Evolutionary conservation across 2,797 vertebrate species (phyloP).

Genomic region (Craterocephalus amniculus): DNA sequence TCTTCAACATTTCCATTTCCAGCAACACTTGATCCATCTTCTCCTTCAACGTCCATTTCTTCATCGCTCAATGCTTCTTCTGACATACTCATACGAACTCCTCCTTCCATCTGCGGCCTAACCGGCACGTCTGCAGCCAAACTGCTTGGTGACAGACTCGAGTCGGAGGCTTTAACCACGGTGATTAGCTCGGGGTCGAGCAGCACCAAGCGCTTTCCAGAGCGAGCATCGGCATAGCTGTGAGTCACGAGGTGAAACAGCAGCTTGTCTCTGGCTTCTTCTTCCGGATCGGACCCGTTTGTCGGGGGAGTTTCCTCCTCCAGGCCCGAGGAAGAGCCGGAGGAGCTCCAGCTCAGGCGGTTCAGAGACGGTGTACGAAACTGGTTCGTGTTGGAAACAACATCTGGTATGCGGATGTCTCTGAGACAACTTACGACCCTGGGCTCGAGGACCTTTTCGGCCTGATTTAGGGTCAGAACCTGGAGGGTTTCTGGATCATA

Average conservation of each 20-base stretch:
- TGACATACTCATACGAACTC: constrained; percentile 13
- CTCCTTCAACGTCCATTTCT: constrained; percentile 18
- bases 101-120: constrained; percentile 10
- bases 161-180: constrained; percentile 56
- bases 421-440: constrained; percentile 77
- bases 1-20: constrained; percentile 21
- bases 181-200: constrained; percentile 84
- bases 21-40: constrained; percentile 18
- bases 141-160: constrained; percentile 17
- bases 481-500: constrained; percentile 86
- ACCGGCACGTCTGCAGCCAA: constrained; percentile 25
- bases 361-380: constrained; percentile 68
- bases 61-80: constrained; percentile 26
- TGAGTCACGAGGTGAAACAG: constrained; percentile 89
- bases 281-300: constrained; percentile 53
- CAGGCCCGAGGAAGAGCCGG: constrained; percentile 55
- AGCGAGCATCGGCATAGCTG: constrained; percentile 88
- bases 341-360: constrained; percentile 68
- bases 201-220: constrained; percentile 89
- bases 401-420: constrained; percentile 85
- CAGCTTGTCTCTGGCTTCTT: constrained; percentile 74
- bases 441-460: constrained; percentile 65
- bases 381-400: constrained; percentile 77
- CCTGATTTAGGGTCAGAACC: constrained; percentile 84
- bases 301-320: constrained; percentile 45